phyloP scores from a whole-genome alignment of 2,888 invertebrate species.

The Pemphredon lugubris region DNA sequence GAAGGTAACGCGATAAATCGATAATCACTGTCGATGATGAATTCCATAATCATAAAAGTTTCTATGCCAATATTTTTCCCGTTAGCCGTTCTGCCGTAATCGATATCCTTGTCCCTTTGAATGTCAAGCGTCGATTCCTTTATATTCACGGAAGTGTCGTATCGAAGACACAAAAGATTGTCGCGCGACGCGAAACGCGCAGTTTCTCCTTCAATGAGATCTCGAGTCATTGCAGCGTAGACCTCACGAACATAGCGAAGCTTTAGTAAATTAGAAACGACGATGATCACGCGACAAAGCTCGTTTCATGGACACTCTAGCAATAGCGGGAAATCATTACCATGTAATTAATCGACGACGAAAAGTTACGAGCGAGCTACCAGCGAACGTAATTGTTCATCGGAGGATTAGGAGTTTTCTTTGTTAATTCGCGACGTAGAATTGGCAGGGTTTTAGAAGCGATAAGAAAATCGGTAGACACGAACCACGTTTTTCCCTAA shows the following conservation, averaged over 20 bases:
- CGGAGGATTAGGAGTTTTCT: too few relatives aligned
- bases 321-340: slow-evolving; percentile 1
- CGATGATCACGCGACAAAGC: background rate
- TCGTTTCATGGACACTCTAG: background rate
- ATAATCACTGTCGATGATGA: slow-evolving; percentile 21
- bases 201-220: background rate
- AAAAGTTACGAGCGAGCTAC: too few relatives aligned
- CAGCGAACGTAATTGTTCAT: too few relatives aligned
- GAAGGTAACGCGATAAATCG: slow-evolving; percentile 32
- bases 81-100: slow-evolving; percentile 1
- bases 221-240: background rate
- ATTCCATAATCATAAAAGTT: slow-evolving; percentile 8
- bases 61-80: background rate
- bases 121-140: background rate
- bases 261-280: slow-evolving; percentile 9
- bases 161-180: background rate
- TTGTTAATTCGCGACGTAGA: too few relatives aligned
- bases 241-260: background rate
- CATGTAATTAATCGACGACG: background rate
- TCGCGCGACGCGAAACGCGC: background rate
- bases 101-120: background rate
- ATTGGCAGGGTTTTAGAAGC: too few relatives aligned
- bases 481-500: too few relatives aligned
- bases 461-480: too few relatives aligned
- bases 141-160: background rate